phyloP scores from a whole-genome alignment of 2,888 invertebrate genomes.

The Odiellus spinosus region DNA sequence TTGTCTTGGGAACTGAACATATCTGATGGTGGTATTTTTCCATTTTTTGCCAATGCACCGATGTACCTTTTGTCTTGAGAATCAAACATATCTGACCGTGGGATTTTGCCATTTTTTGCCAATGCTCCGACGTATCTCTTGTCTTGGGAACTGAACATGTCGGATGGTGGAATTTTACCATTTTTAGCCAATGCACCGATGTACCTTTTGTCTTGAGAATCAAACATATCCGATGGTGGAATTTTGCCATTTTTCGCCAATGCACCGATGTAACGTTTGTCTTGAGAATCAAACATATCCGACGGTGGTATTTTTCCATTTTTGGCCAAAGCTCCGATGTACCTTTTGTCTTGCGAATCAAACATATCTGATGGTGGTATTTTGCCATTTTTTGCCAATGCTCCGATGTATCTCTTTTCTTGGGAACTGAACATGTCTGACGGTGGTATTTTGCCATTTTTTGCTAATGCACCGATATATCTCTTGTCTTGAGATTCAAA shows the following conservation, averaged over 20 bases:
- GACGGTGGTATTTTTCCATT: conserved; percentile 15
- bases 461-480: conserved; percentile 27
- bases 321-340: conserved; percentile 27
- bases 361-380: background rate
- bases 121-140: background rate
- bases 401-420: conserved; percentile 10
- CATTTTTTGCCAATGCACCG: background rate
- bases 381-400: background rate
- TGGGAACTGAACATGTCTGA: background rate
- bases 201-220: conserved; percentile 10
- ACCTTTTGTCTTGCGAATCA: conserved; percentile 23
- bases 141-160: too few species aligned
- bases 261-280: conserved; percentile 7
- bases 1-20: conserved; percentile 20
- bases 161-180: background rate
- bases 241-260: background rate
- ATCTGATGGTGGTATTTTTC: background rate
- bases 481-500: conserved; percentile 22
- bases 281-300: conserved; percentile 2
- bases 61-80: background rate
- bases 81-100: background rate
- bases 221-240: background rate
- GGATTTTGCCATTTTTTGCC: background rate
- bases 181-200: background rate
- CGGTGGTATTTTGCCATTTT: conserved; percentile 17